Evolutionary conservation across 2,113 vertebrate species (phyloP).

Genomic region (human): GRCh38 chr6:166397501-166398000

Average conservation of each 20-base stretch:
- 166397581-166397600: accelerated
- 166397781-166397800: background rate
- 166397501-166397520: background rate
- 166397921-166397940: accelerated
- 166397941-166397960: background rate
- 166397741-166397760: background rate
- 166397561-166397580: accelerated
- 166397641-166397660: accelerated
- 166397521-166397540: accelerated
- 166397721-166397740: accelerated
- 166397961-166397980: accelerated
- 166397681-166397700: accelerated
- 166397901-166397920: background rate
- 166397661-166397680: accelerated
- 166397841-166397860: background rate
- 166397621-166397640: background rate
- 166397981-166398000: background rate
- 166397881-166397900: background rate
- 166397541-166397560: background rate
- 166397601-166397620: accelerated
- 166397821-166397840: background rate
- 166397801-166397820: background rate
- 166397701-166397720: background rate
- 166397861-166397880: background rate
- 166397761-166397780: background rate